Evolutionary conservation across 1,140 invertebrate genomes (phyloP), one percentile per base, ranked within the genome.

Genomic region (Achatina immaculata): DNA sequence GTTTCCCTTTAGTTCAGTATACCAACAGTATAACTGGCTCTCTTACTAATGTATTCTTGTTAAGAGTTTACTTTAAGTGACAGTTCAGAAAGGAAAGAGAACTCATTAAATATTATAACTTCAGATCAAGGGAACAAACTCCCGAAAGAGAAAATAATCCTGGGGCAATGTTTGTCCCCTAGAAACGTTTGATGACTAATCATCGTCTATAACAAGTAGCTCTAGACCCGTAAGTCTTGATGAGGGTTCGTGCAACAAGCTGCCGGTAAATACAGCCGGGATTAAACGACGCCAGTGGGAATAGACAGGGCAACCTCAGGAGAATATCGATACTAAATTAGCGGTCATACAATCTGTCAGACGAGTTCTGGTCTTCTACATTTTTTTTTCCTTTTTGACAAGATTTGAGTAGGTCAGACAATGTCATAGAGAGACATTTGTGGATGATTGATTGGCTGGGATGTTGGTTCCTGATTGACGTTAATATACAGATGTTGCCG

Each of bases 231-330:
- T 62, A 62, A 31, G 58, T 31, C n/a, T 62, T 31, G 19, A 62
- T 62, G 28, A 62, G 58, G 58, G n/a, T n/a, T n/a, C n/a, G n/a
- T 62, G 58, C n/a, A 62, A 34, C 58, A 62, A 34, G 28, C n/a
- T n/a, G 1, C 28, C 58, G 16, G n/a, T 62, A 62, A 62, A 4
- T 62, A 62, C n/a, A 4, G 9, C 16, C 21, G 28, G 58, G 58
- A 62, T 31, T 62, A 31, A 34, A 62, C 16, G 28, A 31, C 21
- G 58, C 58, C 58, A 16, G 28, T 62, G 31, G 58, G 58, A 16
- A 62, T 28, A 62, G 58, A 62, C 58, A 62, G 7, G 4, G 31
- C 4, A 4, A n/a, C 31, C 58, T 28, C 31, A 31, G n/a, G 58
- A 16, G 58, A 31, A 34, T 62, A 31, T 62, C 58, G 6, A 62